Conservation (phyloP, 2,113 vertebrate genomes). For the Calcarius ornatus region DNA sequence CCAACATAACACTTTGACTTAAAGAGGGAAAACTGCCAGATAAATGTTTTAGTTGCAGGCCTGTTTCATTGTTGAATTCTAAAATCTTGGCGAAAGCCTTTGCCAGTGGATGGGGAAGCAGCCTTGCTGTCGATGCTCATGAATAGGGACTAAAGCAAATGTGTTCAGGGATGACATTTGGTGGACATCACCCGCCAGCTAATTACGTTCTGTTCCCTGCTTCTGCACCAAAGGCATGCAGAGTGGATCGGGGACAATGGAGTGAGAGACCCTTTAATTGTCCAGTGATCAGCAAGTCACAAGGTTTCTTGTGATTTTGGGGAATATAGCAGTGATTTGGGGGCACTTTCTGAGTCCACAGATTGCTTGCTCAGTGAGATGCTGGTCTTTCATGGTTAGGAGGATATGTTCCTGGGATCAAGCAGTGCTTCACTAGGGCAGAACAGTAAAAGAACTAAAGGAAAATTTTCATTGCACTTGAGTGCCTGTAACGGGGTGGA, state of each 20-base stretch:
- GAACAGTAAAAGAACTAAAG: not conserved
- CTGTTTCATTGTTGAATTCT: slow-evolving; percentile 76
- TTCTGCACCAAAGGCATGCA: not conserved
- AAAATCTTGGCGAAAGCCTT: slow-evolving; percentile 71
- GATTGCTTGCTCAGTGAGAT: not conserved
- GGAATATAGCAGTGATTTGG: not conserved
- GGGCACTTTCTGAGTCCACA: not conserved
- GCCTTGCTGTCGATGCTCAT: slow-evolving; percentile 18
- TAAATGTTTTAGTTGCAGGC: slow-evolving; percentile 82
- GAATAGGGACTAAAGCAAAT: slow-evolving; percentile 20
- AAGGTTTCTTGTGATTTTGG: not conserved
- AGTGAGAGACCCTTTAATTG: not conserved
- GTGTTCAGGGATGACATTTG: slow-evolving; percentile 28
- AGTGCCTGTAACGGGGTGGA: not conserved
- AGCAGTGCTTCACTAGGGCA: not conserved
- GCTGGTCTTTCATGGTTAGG: not conserved
- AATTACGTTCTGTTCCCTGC: not conserved
- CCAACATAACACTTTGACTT: slow-evolving; percentile 83
- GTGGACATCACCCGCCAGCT: slow-evolving; percentile 19
- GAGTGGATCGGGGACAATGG: not conserved
- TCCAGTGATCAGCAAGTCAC: not conserved
- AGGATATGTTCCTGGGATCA: not conserved
- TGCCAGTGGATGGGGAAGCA: slow-evolving; percentile 69
- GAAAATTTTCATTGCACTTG: not conserved
- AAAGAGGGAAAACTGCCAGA: slow-evolving; percentile 84